Conservation (phyloP, 2,888 invertebrate species). For the Euproctis similis region DNA sequence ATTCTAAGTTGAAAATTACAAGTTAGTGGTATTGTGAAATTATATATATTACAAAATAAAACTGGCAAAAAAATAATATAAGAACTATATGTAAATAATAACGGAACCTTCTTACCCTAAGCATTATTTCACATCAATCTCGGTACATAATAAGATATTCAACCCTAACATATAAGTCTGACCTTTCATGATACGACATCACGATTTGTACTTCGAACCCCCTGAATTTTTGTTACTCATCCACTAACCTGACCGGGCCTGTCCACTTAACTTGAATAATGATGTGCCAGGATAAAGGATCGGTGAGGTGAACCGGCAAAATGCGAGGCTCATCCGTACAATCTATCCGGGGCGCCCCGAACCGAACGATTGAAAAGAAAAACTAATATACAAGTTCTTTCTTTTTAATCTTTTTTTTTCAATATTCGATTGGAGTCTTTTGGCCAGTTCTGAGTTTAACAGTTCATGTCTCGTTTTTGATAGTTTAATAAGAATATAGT, state of each 20-base stretch:
- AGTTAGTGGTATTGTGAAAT: too few relatives aligned
- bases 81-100: too few relatives aligned
- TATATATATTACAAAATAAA: too few relatives aligned
- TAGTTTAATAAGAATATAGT: too few relatives aligned
- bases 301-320: slow-evolving; percentile 49
- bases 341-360: slow-evolving; percentile 16
- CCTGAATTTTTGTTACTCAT: slow-evolving; percentile 58
- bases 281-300: slow-evolving; percentile 58
- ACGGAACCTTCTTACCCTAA: too few relatives aligned
- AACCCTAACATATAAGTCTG: slow-evolving; percentile 21
- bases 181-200: slow-evolving; percentile 33
- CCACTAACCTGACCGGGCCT: slow-evolving; percentile 54
- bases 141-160: slow-evolving; percentile 24
- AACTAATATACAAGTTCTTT: slow-evolving; percentile 22
- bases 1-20: too few relatives aligned
- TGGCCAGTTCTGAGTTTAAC: too few relatives aligned
- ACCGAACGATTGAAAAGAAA: slow-evolving; percentile 25
- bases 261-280: slow-evolving; percentile 71
- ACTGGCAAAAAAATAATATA: too few relatives aligned
- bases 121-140: slow-evolving; percentile 26
- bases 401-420: slow-evolving; percentile 19
- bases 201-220: slow-evolving; percentile 35
- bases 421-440: too few relatives aligned
- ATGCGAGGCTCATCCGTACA: slow-evolving; percentile 30
- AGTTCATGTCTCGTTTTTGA: too few relatives aligned